Evolutionary conservation across 2,113 vertebrate genomes (phyloP).

Genomic region (Scalopus aquaticus): DNA sequence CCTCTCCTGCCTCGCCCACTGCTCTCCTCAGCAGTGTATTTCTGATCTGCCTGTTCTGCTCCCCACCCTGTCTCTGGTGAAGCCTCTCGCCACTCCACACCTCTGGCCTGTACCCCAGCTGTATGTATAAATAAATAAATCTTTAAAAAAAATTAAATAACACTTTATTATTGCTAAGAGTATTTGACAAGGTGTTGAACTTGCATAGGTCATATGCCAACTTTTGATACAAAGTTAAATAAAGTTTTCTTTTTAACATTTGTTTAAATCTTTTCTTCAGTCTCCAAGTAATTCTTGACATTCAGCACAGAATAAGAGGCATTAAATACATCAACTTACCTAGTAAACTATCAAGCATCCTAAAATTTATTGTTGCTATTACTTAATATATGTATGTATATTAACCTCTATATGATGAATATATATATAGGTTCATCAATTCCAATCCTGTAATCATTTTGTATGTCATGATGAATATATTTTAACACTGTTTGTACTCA

Average conservation of each 20-base stretch:
- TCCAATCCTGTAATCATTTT: background rate
- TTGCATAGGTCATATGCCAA: background rate
- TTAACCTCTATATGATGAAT: background rate
- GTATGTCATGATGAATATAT: background rate
- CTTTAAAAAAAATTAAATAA: no score
- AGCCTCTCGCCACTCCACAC: no score
- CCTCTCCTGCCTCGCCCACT: no score
- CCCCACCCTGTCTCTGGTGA: no score
- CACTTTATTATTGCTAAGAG: background rate
- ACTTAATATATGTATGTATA: background rate
- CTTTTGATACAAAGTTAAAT: background rate
- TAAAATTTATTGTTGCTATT: background rate
- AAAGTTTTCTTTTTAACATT: constrained; percentile 2
- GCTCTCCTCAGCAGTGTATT: no score
- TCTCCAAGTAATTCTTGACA: background rate
- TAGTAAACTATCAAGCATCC: background rate
- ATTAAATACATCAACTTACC: background rate
- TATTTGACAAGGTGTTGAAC: background rate
- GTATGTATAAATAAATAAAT: no score
- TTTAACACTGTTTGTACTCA: background rate
- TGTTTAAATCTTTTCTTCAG: background rate
- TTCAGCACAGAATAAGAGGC: background rate
- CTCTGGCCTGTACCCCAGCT: no score
- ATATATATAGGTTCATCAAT: background rate
- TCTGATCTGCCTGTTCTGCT: no score